Base-by-base conservation (phyloP, 2,797 vertebrate genomes). In the Harpagifer antarcticus region DNA sequence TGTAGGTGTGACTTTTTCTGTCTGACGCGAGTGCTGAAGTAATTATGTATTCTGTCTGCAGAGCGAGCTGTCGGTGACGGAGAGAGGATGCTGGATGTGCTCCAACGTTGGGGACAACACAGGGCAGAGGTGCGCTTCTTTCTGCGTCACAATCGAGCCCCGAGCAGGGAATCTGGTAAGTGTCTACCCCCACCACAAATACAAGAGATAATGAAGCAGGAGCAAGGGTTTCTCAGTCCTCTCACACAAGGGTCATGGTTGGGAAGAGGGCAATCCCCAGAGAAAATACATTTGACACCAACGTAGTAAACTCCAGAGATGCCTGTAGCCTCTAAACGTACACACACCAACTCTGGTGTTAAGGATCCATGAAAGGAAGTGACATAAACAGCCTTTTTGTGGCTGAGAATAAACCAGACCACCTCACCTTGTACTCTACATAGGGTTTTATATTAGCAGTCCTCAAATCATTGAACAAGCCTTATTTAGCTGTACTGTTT, bases 111-210 rank as follows among this genome's bases (percentile, higher is more conserved):
- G 92, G 97, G 97, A 17, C 94, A 95, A 68, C 96, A 97, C 93
- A 93, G 95, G 76, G 87, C 87, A 0, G 98, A 99, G 78, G 97
- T 98, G 78, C 96, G 95, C 4, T 99, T 99, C 93, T 99, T 98
- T 67, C 94, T 99, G 67, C 96, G 98, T 9, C 97, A 99, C 1
- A 97, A 98, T 4, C 93, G 93, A 33, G 86, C 95, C 3, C 95
- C 96, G 0, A 89, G 88, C 84, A 88, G 95, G 60, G 97, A 97
- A 71, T 73, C 94, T 3, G 97, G 98, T 99, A 72, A 67, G 94
- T 54, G 58, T 65, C 43, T 8, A 62, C 11, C 23, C 7, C n/a
- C 33, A 5, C 31, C 3, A 15, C n/a, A 42, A 15, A 60, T 44
- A 33, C 15, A 66, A 20, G 55, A 64, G 2, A 53, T 13, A 27